Base-by-base conservation (phyloP, 2,888 invertebrate species). In the Drosophila fungiperda region DNA sequence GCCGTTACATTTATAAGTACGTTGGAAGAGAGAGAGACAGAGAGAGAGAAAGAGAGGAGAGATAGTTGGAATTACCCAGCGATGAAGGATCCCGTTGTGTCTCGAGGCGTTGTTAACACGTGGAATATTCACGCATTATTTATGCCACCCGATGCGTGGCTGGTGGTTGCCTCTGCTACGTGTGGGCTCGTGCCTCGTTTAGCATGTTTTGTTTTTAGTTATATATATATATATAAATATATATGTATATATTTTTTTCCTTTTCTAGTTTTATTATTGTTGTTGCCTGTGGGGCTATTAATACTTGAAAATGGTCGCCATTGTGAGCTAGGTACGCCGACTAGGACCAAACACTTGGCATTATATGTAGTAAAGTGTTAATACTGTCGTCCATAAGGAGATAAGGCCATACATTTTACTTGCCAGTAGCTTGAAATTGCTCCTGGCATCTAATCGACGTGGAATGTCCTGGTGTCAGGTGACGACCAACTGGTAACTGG, bases 31-130 rank as follows among this genome's bases (percentile, higher is more conserved):
- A 9, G 4, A 23, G 23, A 20, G 7, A 49, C 11, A 50, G 6
- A 5, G 0, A 35, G 33, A 20, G 20, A 8, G 20, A 23, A 6
- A 36, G 8, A 26, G 69, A 73, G 26, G 29, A 6, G 29, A 29
- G 29, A 29, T 29, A 29, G 29, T 80, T 65, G 35, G 42, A 45
- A 49, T 32, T 55, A 42, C 58, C 52, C 50, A 53, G 64, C 23
- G 58, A 38, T 26, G 36, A 23, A 29, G 26, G 15, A 38, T 40
- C 68, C 50, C 59, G 57, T 61, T 57, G 63, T 45, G 68, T 67
- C 69, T 64, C 52, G 52, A 80, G 76, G 68, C 83, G 73, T 82
- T 88, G 87, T 88, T 88, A 88, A 88, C 85, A 86, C 83, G 81
- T 86, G 81, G 80, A 86, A 82, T 85, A 72, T 80, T 73, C 66